Percentiles rank a stretch among this genome's conserved stretches.
These are phyloP conservation scores for Nineta flava DNA, from an alignment of 2,888 invertebrate genomes.

Conservation along the genomic window DNA sequence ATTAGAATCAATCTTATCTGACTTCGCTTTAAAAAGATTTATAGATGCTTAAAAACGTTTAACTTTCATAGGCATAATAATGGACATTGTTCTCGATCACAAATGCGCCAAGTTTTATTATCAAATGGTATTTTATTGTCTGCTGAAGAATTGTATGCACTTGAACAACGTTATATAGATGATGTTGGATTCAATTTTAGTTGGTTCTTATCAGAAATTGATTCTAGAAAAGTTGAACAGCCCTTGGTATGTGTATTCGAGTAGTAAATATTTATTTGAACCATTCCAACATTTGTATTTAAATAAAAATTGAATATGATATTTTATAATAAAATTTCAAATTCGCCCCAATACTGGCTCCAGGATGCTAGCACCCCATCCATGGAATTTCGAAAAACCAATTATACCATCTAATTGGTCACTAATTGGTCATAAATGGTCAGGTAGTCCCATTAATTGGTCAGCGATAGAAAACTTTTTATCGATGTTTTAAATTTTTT, in stretches of 20 bases:
- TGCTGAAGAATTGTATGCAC: slow-evolving; percentile 45
- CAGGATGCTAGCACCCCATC: too few relatives aligned
- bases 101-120: slow-evolving; percentile 53
- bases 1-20: too few relatives aligned
- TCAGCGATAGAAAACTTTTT: too few relatives aligned
- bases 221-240: slow-evolving; percentile 25
- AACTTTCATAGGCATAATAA: slow-evolving; percentile 39
- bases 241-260: slow-evolving; percentile 21
- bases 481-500: too few relatives aligned
- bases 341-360: too few relatives aligned
- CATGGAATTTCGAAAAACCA: too few relatives aligned
- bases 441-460: too few relatives aligned
- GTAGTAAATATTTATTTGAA: not conserved
- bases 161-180: slow-evolving; percentile 54
- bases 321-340: too few relatives aligned
- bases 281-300: not conserved
- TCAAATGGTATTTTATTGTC: slow-evolving; percentile 50
- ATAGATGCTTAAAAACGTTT: too few relatives aligned
- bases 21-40: too few relatives aligned
- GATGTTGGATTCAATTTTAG: slow-evolving; percentile 62
- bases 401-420: too few relatives aligned
- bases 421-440: too few relatives aligned
- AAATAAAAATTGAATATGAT: not conserved
- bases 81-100: slow-evolving; percentile 53
- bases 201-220: slow-evolving; percentile 49